Evolutionary conservation across 2,888 invertebrate genomes (phyloP).

Genomic region (Gortyna flavago): DNA sequence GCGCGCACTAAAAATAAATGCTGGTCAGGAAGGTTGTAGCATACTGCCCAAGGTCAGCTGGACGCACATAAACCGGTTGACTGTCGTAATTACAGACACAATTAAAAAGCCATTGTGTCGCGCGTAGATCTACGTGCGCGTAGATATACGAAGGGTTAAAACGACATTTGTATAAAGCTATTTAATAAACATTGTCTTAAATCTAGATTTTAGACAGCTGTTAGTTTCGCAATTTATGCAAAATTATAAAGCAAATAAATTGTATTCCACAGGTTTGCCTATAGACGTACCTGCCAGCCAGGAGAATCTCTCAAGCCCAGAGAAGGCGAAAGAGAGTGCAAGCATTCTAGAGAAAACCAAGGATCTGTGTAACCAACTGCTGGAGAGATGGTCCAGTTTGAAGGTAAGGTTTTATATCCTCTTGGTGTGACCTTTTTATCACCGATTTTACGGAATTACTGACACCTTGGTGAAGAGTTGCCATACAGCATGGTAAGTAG

Average conservation of each 20-base stretch:
- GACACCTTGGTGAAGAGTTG: neutral
- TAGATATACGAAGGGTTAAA: too few species aligned
- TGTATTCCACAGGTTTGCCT: constrained; percentile 78
- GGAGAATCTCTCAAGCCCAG: constrained; percentile 72
- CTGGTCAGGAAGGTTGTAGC: neutral
- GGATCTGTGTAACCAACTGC: constrained; percentile 91
- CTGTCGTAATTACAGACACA: too few species aligned
- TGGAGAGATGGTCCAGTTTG: constrained; percentile 93
- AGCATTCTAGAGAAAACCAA: constrained; percentile 87
- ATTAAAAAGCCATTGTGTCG: too few species aligned
- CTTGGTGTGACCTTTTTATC: neutral
- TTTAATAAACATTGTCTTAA: neutral
- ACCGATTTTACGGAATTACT: neutral
- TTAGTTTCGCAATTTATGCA: neutral
- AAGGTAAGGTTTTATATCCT: constrained; percentile 80
- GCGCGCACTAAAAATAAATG: neutral
- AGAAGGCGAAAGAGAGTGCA: constrained; percentile 80
- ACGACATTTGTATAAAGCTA: neutral
- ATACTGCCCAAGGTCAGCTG: neutral
- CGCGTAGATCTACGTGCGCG: too few species aligned
- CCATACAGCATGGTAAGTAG: neutral
- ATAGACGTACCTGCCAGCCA: constrained; percentile 77
- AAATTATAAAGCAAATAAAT: neutral
- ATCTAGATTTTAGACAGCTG: neutral
- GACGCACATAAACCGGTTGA: too few species aligned